phyloP scores from a whole-genome alignment of 2,113 vertebrate genomes.

The Haemorhous mexicanus region DNA sequence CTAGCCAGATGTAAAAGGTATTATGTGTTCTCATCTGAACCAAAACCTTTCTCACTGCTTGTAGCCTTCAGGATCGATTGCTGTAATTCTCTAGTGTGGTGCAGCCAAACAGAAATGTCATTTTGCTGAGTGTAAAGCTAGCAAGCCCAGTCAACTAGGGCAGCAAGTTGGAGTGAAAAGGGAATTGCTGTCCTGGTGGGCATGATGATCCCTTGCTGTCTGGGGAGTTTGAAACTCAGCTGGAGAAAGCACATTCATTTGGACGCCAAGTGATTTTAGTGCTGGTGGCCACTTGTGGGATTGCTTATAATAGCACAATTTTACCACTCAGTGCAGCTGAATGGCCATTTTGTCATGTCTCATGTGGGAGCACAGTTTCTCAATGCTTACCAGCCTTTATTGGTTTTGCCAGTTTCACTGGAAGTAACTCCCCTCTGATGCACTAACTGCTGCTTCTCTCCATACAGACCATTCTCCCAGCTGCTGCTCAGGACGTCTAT shows the following conservation, averaged over 20 bases:
- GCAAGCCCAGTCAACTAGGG: not conserved
- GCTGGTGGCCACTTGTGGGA: not conserved
- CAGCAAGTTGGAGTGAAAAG: not conserved
- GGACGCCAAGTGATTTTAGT: not conserved
- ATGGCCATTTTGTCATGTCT: not conserved
- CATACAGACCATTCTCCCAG: conserved; percentile 94
- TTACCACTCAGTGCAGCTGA: not conserved
- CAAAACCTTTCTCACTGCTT: not conserved
- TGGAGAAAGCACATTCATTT: conserved; percentile 74
- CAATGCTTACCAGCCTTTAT: not conserved
- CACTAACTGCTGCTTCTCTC: not conserved
- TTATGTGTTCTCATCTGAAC: not conserved
- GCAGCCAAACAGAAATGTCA: conserved; percentile 15
- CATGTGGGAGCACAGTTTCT: fast-evolving
- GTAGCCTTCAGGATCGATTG: not conserved
- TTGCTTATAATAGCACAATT: not conserved
- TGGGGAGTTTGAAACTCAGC: not conserved
- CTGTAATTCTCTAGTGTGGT: not conserved
- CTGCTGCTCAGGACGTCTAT: conserved; percentile 96
- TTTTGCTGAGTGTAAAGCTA: not conserved
- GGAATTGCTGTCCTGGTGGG: not conserved
- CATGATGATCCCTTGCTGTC: not conserved
- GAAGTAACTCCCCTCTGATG: not conserved
- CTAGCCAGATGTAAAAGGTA: not conserved
- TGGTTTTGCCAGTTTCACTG: not conserved